phyloP scores from a whole-genome alignment of 2,797 vertebrate species.

The Sebastes alutus region DNA sequence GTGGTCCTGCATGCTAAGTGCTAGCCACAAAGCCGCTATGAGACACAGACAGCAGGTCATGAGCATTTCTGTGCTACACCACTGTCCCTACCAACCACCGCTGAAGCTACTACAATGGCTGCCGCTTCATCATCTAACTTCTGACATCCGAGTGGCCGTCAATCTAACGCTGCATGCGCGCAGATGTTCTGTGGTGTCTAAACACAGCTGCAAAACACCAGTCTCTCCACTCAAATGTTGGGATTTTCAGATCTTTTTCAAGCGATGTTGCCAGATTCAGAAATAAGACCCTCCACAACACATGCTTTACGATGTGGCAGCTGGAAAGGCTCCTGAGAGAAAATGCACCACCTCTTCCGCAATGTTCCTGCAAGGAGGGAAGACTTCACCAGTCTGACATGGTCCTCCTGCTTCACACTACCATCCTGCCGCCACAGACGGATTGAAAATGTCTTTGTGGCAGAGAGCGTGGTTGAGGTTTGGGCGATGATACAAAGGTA shows the following conservation, averaged over 20 bases:
- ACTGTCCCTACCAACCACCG: not conserved
- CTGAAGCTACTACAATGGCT: not conserved
- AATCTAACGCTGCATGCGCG: not conserved
- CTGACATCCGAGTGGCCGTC: not conserved
- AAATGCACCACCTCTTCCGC: not conserved
- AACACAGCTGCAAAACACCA: not conserved
- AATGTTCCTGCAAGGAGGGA: not conserved
- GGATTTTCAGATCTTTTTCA: not conserved
- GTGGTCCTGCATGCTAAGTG: not conserved
- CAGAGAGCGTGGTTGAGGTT: not conserved
- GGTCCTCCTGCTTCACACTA: not conserved
- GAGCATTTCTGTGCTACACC: not conserved
- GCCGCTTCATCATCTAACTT: not conserved
- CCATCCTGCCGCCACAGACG: not conserved
- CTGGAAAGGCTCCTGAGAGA: not conserved
- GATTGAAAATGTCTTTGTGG: not conserved
- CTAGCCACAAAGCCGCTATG: not conserved
- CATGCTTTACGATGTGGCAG: not conserved
- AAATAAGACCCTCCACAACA: not conserved
- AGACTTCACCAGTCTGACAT: not conserved
- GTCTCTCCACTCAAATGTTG: not conserved
- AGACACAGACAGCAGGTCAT: not conserved
- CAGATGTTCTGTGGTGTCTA: not conserved
- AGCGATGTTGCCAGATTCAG: not conserved
- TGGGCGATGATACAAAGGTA: not conserved